Percentiles rank a stretch among this genome's conserved stretches.
Conservation (phyloP, 2,888 invertebrate genomes). For the Allophyes oxyacanthae region DNA sequence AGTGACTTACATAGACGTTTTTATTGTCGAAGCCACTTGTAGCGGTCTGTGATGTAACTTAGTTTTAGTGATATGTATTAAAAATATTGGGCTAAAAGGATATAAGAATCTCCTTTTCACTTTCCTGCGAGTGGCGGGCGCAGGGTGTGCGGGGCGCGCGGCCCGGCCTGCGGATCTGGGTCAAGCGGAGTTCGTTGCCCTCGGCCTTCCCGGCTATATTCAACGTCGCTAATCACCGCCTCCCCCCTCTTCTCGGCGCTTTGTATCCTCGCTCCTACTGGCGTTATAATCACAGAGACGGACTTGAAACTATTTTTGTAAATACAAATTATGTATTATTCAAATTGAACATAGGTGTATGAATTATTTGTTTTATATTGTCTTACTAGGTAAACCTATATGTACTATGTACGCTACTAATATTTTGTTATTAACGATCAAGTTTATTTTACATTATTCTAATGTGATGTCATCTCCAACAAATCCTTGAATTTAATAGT, state of each 20-base stretch:
- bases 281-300: conserved; percentile 66
- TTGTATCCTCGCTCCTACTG: conserved; percentile 57
- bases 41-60: conserved; percentile 25
- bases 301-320: conserved; percentile 53
- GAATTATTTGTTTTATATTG: no score
- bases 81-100: conserved; percentile 42
- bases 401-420: no score
- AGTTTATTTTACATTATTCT: no score
- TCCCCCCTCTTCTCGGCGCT: conserved; percentile 54
- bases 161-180: conserved; percentile 78
- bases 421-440: no score
- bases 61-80: conserved; percentile 35
- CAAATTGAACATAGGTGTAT: no score
- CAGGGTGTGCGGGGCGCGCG: conserved; percentile 59
- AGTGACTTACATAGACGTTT: conserved; percentile 33
- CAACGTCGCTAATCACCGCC: conserved; percentile 84
- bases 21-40: conserved; percentile 17
- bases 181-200: conserved; percentile 89
- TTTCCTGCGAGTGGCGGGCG: conserved; percentile 73
- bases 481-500: neutral
- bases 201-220: conserved; percentile 89
- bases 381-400: no score
- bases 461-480: neutral
- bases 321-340: conserved; percentile 17
- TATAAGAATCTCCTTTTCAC: conserved; percentile 81